Evolutionary conservation across 2,797 vertebrate species (phyloP).

Genomic region (Cuculus canorus): DNA sequence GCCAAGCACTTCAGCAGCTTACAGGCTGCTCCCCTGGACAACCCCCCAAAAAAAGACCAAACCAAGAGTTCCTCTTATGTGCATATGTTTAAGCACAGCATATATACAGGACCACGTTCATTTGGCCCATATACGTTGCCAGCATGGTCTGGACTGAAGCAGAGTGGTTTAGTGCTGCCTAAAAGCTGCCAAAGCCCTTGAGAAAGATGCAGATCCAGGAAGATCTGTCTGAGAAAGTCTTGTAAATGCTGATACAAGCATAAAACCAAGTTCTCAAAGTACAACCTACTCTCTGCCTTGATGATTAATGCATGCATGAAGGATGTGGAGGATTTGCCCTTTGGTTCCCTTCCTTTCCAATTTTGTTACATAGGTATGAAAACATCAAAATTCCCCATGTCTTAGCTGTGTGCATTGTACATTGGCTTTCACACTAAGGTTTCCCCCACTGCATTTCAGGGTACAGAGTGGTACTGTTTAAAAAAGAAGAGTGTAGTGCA

Average conservation of each 20-base stretch:
- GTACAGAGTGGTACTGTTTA: neutral
- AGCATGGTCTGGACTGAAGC: neutral
- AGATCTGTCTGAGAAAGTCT: neutral
- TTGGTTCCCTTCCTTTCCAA: neutral
- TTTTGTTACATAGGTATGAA: neutral
- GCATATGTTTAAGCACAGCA: neutral
- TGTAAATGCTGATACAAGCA: neutral
- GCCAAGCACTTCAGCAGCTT: neutral
- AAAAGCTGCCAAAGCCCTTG: neutral
- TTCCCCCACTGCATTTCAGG: neutral
- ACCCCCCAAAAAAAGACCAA: neutral
- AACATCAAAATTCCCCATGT: neutral
- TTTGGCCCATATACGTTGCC: neutral
- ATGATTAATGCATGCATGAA: neutral
- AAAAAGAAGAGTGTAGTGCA: neutral
- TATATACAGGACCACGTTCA: neutral
- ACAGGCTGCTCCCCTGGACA: neutral
- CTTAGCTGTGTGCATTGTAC: neutral
- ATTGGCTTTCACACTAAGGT: neutral
- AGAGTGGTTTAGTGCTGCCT: neutral
- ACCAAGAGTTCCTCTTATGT: neutral
- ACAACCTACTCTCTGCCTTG: neutral
- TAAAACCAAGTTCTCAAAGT: neutral
- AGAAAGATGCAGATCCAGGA: neutral
- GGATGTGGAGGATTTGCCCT: neutral